phyloP scores from a whole-genome alignment of 2,888 invertebrate species.

The Drosophila acutilabella region DNA sequence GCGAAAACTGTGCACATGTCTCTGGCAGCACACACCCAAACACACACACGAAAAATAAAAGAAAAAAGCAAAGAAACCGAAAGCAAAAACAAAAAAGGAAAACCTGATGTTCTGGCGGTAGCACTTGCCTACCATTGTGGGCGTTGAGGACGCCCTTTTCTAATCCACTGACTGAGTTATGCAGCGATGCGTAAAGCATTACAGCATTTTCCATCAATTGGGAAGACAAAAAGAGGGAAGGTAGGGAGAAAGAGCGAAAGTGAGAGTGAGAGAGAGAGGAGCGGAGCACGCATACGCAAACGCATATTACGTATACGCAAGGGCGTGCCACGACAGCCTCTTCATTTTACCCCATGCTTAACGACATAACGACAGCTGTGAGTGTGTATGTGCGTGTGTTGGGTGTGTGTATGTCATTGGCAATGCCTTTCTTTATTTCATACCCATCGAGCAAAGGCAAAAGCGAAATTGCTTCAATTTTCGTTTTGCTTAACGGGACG shows the following conservation, averaged over 20 bases:
- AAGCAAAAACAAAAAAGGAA: constrained; percentile 3
- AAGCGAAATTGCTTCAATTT: constrained; percentile 79
- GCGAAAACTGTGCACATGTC: constrained; percentile 63
- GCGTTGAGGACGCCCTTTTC: constrained; percentile 71
- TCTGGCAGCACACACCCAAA: background rate
- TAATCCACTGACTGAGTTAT: constrained; percentile 80
- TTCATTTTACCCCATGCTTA: constrained; percentile 75
- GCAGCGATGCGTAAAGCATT: constrained; percentile 80
- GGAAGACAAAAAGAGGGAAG: background rate
- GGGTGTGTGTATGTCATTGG: constrained; percentile 51
- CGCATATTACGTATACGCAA: constrained; percentile 75
- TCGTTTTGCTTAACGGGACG: constrained; percentile 77
- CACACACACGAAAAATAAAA: background rate
- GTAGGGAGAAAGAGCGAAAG: constrained; percentile 15
- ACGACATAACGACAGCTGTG: constrained; percentile 68
- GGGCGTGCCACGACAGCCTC: constrained; percentile 77
- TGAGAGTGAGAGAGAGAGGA: background rate
- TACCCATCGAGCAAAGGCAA: constrained; percentile 46
- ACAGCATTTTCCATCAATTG: constrained; percentile 81
- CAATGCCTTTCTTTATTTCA: constrained; percentile 61
- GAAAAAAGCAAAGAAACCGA: constrained; percentile 1
- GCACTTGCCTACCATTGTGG: constrained; percentile 26
- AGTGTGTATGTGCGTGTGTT: constrained; percentile 28
- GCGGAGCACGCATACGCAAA: constrained; percentile 34
- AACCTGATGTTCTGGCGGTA: constrained; percentile 47